Evolutionary conservation across 1,140 invertebrate genomes (phyloP).

Genomic region (Penaeus chinensis): DNA sequence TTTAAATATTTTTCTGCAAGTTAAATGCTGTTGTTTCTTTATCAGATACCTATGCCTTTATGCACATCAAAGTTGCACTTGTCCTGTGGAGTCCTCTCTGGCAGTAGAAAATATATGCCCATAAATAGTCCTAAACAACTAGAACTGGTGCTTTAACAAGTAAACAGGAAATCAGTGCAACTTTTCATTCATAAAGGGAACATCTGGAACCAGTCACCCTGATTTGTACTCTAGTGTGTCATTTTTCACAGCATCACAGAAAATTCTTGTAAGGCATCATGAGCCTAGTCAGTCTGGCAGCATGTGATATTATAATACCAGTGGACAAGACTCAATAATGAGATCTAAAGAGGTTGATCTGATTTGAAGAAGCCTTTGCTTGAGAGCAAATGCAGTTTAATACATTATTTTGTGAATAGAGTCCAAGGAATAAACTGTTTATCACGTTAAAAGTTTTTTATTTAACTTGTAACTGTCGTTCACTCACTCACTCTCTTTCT

Average conservation of each 20-base stretch:
- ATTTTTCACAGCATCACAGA: conserved; percentile 39
- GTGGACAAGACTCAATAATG: conserved; percentile 47
- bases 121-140: conserved; percentile 42
- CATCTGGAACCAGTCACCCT: conserved; percentile 44
- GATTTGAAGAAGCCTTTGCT: conserved; percentile 48
- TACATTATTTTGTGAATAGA: conserved; percentile 61
- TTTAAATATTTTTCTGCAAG: neutral
- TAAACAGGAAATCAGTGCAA: conserved; percentile 51
- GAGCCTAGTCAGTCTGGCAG: conserved; percentile 48
- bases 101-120: conserved; percentile 22
- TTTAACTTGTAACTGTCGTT: neutral
- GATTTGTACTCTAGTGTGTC: conserved; percentile 48
- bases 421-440: conserved; percentile 60
- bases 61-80: conserved; percentile 51
- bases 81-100: conserved; percentile 32
- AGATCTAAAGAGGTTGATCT: conserved; percentile 47
- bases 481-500: neutral
- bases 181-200: conserved; percentile 47
- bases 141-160: conserved; percentile 51
- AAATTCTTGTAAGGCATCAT: conserved; percentile 40
- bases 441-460: conserved; percentile 34
- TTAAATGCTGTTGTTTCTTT: neutral
- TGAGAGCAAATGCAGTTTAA: conserved; percentile 54
- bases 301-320: conserved; percentile 52
- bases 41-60: conserved; percentile 26